Evolutionary conservation across 1,140 invertebrate species (phyloP).

Genomic region (Augochlora pura): DNA sequence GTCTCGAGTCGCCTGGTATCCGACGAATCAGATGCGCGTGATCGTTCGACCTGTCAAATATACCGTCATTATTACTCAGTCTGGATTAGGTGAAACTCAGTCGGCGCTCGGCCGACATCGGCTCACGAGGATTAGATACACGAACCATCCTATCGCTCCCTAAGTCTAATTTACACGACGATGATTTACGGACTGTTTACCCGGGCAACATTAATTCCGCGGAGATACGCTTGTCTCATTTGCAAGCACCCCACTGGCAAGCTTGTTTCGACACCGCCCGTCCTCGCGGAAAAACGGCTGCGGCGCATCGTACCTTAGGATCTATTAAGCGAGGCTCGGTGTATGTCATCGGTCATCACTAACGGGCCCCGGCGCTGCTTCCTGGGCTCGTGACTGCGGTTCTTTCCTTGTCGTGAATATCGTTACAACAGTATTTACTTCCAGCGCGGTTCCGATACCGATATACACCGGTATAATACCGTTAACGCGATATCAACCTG

Average conservation of each 20-base stretch:
- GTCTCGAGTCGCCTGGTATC: neutral
- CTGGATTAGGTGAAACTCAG: neutral
- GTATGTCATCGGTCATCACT: slow-evolving; percentile 33
- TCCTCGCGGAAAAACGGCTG: neutral
- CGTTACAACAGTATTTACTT: slow-evolving; percentile 58
- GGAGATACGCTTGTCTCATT: slow-evolving; percentile 5
- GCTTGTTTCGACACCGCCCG: neutral
- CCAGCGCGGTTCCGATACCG: slow-evolving; percentile 28
- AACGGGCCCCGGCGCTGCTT: slow-evolving; percentile 22
- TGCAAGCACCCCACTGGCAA: slow-evolving; percentile 8
- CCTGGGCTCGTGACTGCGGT: slow-evolving; percentile 14
- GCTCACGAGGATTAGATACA: neutral
- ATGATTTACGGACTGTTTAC: slow-evolving; percentile 18
- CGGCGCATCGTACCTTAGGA: neutral
- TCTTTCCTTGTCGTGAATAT: slow-evolving; percentile 53
- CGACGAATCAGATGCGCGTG: neutral
- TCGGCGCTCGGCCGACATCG: too few relatives aligned
- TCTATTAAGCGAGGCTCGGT: slow-evolving; percentile 28
- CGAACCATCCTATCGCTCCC: neutral
- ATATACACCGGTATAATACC: slow-evolving; percentile 43
- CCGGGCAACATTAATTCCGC: neutral
- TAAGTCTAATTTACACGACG: slow-evolving; percentile 9
- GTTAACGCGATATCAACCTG: slow-evolving; percentile 59
- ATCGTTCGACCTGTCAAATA: neutral
- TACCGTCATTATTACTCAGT: neutral